phyloP scores from a whole-genome alignment of 1,140 invertebrate genomes.

The Neoseiulus cucumeris region DNA sequence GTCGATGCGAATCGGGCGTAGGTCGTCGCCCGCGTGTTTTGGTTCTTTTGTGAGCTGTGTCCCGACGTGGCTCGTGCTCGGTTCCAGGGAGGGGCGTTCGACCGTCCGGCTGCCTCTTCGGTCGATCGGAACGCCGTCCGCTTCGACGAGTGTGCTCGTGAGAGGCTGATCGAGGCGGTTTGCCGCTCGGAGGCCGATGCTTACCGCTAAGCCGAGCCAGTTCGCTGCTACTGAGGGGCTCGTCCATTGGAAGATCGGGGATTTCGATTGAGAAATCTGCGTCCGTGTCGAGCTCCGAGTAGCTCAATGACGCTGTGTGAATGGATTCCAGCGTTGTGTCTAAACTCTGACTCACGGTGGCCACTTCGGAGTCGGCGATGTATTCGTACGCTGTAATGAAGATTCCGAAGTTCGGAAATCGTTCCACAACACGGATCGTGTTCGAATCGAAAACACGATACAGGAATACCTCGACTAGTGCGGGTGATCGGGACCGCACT shows the following conservation, averaged over 20 bases:
- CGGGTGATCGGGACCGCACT: too few species aligned
- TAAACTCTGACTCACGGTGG: conserved; percentile 29
- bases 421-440: too few species aligned
- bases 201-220: not conserved
- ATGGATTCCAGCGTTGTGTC: conserved; percentile 13
- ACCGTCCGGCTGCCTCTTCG: not conserved
- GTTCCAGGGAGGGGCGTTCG: not conserved
- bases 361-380: conserved; percentile 63
- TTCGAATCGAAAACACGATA: too few species aligned
- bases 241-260: conserved; percentile 17
- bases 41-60: not conserved
- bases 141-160: not conserved
- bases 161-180: not conserved
- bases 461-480: too few species aligned
- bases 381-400: conserved; percentile 68
- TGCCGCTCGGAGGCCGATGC: not conserved
- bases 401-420: conserved; percentile 18
- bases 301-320: conserved; percentile 11
- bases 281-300: conserved; percentile 15
- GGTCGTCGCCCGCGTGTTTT: not conserved
- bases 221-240: not conserved
- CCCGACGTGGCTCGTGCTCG: not conserved
- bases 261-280: conserved; percentile 14
- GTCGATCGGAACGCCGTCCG: not conserved
- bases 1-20: not conserved